phyloP scores from a whole-genome alignment of 2,888 invertebrate species.

The Oegoconia quadripuncta region DNA sequence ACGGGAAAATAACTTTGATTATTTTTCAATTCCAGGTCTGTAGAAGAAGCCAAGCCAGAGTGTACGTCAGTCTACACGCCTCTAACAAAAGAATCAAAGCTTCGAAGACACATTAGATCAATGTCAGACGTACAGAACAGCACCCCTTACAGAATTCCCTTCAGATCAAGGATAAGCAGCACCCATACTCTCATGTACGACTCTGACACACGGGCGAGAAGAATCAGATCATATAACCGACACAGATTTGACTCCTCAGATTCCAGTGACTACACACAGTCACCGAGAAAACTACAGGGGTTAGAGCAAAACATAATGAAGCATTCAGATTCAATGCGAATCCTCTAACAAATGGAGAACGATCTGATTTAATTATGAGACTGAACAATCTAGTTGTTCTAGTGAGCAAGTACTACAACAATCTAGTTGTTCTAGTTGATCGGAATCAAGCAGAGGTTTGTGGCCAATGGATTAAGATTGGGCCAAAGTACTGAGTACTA shows the following conservation, averaged over 20 bases:
- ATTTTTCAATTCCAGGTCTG: conserved; percentile 50
- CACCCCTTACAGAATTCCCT: conserved; percentile 59
- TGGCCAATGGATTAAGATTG: too few species aligned
- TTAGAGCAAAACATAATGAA: conserved; percentile 63
- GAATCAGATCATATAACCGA: conserved; percentile 47
- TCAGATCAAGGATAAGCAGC: conserved; percentile 53
- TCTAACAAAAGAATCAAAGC: conserved; percentile 61
- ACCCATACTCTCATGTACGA: conserved; percentile 61
- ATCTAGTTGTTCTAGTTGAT: conserved; percentile 45
- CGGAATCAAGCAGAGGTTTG: conserved; percentile 32
- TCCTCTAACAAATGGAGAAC: conserved; percentile 45
- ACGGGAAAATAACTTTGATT: not conserved
- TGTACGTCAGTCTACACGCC: conserved; percentile 48
- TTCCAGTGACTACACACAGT: conserved; percentile 57
- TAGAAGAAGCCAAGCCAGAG: conserved; percentile 47
- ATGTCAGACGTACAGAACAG: conserved; percentile 74
- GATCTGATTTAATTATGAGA: conserved; percentile 44
- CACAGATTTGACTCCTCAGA: conserved; percentile 59
- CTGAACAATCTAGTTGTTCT: conserved; percentile 52
- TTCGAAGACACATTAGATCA: conserved; percentile 64
- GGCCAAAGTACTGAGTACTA: too few species aligned
- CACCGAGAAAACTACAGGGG: conserved; percentile 46
- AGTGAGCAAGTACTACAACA: too few species aligned
- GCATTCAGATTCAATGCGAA: conserved; percentile 70
- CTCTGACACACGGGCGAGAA: conserved; percentile 59